These are phyloP conservation scores for Leuciscus idus DNA, from an alignment of 2,113 vertebrate genomes.

Conservation along the genomic window DNA sequence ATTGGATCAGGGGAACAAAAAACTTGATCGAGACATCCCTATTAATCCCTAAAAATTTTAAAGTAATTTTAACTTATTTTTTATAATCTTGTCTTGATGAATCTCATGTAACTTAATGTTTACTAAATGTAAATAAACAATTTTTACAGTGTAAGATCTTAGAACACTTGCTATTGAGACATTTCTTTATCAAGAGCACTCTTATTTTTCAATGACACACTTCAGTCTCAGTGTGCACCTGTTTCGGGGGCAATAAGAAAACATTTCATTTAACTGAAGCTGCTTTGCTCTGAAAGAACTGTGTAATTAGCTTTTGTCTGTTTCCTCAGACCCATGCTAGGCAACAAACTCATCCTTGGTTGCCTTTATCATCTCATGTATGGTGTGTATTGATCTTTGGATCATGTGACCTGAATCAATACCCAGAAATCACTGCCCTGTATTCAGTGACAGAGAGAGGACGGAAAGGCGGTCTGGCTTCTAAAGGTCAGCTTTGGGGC, in stretches of 20 bases:
- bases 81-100: neutral
- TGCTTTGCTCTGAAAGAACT: neutral
- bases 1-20: too few species aligned
- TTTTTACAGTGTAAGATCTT: neutral
- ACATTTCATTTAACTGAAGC: slow-evolving; percentile 10
- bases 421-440: slow-evolving; percentile 62
- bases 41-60: too few species aligned
- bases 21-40: too few species aligned
- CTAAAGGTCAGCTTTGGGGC: slow-evolving; percentile 67
- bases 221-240: neutral
- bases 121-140: too few species aligned
- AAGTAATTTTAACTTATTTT: too few species aligned
- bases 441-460: slow-evolving; percentile 52
- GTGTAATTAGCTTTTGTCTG: slow-evolving; percentile 46
- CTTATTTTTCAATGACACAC: slow-evolving; percentile 42
- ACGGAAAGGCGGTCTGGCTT: slow-evolving; percentile 57
- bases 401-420: slow-evolving; percentile 66
- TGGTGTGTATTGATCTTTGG: slow-evolving; percentile 49
- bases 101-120: neutral
- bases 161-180: neutral
- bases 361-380: slow-evolving; percentile 24
- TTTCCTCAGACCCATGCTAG: neutral
- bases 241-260: slow-evolving; percentile 26
- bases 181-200: slow-evolving; percentile 47
- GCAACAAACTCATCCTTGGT: slow-evolving; percentile 11